These are phyloP conservation scores for Lamprotornis superbus DNA, from an alignment of 2,113 vertebrate species.

Conservation along the genomic window DNA sequence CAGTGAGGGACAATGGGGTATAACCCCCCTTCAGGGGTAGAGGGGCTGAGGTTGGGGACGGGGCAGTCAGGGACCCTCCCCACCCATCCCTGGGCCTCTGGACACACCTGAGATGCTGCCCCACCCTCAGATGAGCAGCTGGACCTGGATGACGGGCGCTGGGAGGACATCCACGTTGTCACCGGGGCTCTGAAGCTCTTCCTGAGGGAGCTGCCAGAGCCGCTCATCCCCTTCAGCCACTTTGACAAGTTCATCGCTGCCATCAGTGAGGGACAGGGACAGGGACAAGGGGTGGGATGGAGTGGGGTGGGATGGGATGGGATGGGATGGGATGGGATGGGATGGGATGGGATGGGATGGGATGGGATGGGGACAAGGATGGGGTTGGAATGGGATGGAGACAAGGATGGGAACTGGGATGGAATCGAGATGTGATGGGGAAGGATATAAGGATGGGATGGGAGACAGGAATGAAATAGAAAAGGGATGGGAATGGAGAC, in stretches of 20 bases:
- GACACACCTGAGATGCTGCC: not conserved
- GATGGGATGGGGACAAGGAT: not conserved
- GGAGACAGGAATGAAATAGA: no score
- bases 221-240: constrained; percentile 86
- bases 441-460: not conserved
- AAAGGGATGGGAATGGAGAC: not conserved
- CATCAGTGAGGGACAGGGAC: constrained; percentile 84
- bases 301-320: not conserved
- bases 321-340: no score
- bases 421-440: not conserved
- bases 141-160: constrained; percentile 88
- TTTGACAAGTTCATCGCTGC: constrained; percentile 86
- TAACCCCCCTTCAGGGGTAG: not conserved
- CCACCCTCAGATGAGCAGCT: constrained; percentile 79
- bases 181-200: constrained; percentile 93
- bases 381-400: not conserved
- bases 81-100: accelerated
- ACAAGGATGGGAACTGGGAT: not conserved
- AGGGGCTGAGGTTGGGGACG: not conserved
- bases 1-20: not conserved
- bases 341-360: no score
- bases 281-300: not conserved
- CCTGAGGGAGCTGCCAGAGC: constrained; percentile 90
- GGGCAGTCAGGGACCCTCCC: accelerated
- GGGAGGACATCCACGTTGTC: constrained; percentile 93